These are phyloP conservation scores for Tetrax tetrax DNA, from an alignment of 2,113 vertebrate genomes.

Conservation along the genomic window DNA sequence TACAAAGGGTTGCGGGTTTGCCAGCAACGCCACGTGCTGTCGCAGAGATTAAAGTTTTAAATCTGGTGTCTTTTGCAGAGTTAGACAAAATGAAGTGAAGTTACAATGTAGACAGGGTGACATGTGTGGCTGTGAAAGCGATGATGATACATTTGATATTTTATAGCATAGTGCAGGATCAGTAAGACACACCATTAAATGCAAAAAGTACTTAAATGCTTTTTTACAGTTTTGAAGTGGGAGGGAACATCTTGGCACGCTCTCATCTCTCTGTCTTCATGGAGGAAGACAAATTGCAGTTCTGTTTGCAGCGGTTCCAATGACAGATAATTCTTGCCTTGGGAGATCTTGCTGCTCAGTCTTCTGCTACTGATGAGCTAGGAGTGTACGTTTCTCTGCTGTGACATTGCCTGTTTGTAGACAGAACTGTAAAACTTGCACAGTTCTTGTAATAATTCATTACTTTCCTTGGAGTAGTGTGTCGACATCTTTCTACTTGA, in stretches of 20 bases:
- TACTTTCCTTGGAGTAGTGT: not conserved
- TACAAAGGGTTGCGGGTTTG: not conserved
- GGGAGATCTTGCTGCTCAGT: not conserved
- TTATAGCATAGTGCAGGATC: not conserved
- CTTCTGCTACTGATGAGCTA: not conserved
- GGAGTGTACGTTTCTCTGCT: not conserved
- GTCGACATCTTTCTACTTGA: not conserved
- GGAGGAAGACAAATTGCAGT: not conserved
- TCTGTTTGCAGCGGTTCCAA: not conserved
- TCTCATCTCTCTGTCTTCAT: not conserved
- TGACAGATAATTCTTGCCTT: not conserved
- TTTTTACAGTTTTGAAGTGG: not conserved
- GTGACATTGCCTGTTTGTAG: not conserved
- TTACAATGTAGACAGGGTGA: not conserved
- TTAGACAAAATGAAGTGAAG: not conserved
- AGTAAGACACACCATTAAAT: not conserved
- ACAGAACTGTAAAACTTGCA: not conserved
- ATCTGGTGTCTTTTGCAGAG: not conserved
- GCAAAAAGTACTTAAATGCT: not conserved
- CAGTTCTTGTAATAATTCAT: not conserved
- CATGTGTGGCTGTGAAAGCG: not conserved
- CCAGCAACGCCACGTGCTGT: not conserved
- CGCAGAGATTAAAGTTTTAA: not conserved
- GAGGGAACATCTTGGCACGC: not conserved
- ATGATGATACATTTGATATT: not conserved